Percentiles rank a stretch among this genome's conserved stretches.
Evolutionary conservation across 2,888 invertebrate genomes (phyloP).

Genomic region (Nebria brevicollis): DNA sequence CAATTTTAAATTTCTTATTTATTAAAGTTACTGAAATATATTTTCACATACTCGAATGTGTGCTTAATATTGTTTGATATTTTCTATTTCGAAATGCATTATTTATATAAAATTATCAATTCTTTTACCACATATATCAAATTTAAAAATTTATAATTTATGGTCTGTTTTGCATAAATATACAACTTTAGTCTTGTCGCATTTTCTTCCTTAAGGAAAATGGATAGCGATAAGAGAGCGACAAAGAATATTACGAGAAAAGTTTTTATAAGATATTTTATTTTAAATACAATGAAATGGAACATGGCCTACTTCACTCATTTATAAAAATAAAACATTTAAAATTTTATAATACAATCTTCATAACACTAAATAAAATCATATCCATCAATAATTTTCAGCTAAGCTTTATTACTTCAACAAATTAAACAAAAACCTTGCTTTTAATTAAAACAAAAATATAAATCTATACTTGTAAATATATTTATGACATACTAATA

Average conservation of each 20-base stretch:
- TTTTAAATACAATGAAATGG: background rate
- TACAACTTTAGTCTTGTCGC: too few relatives aligned
- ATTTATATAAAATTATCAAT: too few relatives aligned
- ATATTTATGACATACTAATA: slow-evolving; percentile 16
- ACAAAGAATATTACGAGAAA: too few relatives aligned
- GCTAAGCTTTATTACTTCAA: slow-evolving; percentile 24
- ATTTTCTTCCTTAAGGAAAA: too few relatives aligned
- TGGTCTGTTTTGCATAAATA: too few relatives aligned
- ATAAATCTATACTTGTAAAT: slow-evolving; percentile 16
- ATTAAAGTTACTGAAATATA: background rate
- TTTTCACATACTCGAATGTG: too few relatives aligned
- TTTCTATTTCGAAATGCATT: too few relatives aligned
- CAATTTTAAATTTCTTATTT: background rate
- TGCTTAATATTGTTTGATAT: too few relatives aligned
- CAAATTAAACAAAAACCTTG: slow-evolving; percentile 9
- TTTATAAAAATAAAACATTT: background rate
- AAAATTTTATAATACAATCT: background rate
- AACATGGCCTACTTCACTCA: background rate
- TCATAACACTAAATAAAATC: background rate
- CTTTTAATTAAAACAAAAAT: slow-evolving; percentile 12
- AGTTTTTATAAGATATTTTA: too few relatives aligned
- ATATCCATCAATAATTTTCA: slow-evolving; percentile 37
- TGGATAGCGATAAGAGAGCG: too few relatives aligned
- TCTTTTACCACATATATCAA: too few relatives aligned
- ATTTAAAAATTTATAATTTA: too few relatives aligned